A percentile compares a stretch with the other conserved stretches of the same genome.
Conservation (phyloP, 2,888 invertebrate genomes). For the Ormyrus nitidulus region DNA sequence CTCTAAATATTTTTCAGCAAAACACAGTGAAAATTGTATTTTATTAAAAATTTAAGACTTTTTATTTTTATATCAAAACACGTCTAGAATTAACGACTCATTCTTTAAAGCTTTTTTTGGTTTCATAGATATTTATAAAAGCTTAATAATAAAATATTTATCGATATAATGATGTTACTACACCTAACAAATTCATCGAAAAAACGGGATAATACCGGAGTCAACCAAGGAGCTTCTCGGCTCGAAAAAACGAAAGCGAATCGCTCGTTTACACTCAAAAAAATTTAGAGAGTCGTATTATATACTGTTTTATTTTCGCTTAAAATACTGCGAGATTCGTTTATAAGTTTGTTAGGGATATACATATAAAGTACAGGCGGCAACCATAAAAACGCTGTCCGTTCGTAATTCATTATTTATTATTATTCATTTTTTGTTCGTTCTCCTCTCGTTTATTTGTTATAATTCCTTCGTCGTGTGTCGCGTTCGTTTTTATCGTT, state of each 20-base stretch:
- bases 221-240: neutral
- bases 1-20: slow-evolving; percentile 54
- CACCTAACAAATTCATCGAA: slow-evolving; percentile 44
- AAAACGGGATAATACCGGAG: slow-evolving; percentile 10
- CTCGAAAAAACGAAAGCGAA: neutral
- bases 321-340: slow-evolving; percentile 32
- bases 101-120: slow-evolving; percentile 46
- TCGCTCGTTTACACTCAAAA: slow-evolving; percentile 37
- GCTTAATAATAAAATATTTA: slow-evolving; percentile 52
- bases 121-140: slow-evolving; percentile 55
- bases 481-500: neutral
- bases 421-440: slow-evolving; percentile 8
- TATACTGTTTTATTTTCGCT: neutral
- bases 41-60: slow-evolving; percentile 49
- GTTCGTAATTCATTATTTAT: neutral
- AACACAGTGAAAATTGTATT: slow-evolving; percentile 55
- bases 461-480: neutral
- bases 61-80: slow-evolving; percentile 54
- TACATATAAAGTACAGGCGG: slow-evolving; percentile 38
- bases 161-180: slow-evolving; percentile 33
- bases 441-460: too few relatives aligned
- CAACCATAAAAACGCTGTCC: slow-evolving; percentile 29
- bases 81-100: slow-evolving; percentile 51
- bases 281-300: slow-evolving; percentile 39
- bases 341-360: slow-evolving; percentile 35